phyloP scores from a whole-genome alignment of 2,888 invertebrate species.

The Euplexia lucipara region DNA sequence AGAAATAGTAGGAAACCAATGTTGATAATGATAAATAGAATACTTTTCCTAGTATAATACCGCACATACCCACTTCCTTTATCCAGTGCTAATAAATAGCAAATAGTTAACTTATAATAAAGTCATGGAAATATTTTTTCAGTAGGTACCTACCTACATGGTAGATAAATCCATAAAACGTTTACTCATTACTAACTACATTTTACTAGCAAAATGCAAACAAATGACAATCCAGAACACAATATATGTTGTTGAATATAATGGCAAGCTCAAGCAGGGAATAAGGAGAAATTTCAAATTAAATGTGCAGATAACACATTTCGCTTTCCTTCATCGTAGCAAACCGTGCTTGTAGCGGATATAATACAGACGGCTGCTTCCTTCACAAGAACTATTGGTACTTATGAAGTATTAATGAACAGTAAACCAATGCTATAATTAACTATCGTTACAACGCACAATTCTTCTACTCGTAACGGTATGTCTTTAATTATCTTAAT shows the following conservation, averaged over 20 bases:
- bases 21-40: constrained; percentile 2
- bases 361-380: constrained; percentile 66
- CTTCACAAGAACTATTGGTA: constrained; percentile 57
- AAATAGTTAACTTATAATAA: not conserved
- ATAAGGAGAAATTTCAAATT: constrained; percentile 49
- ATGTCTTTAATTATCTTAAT: constrained; percentile 50
- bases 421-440: constrained; percentile 65
- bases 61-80: constrained; percentile 17
- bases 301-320: constrained; percentile 50
- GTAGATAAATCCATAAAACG: not conserved
- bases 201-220: no score
- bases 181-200: no score
- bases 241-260: not conserved
- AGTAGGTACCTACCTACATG: no score
- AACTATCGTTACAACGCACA: constrained; percentile 72
- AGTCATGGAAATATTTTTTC: no score
- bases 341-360: constrained; percentile 59
- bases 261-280: constrained; percentile 10
- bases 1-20: not conserved
- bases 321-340: constrained; percentile 50
- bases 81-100: constrained; percentile 1
- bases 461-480: constrained; percentile 60
- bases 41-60: constrained; percentile 22
- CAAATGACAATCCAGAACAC: constrained; percentile 4
- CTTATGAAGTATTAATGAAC: constrained; percentile 56